Evolutionary conservation across 2,888 invertebrate genomes (phyloP).

Genomic region (Abrostola triplasia): DNA sequence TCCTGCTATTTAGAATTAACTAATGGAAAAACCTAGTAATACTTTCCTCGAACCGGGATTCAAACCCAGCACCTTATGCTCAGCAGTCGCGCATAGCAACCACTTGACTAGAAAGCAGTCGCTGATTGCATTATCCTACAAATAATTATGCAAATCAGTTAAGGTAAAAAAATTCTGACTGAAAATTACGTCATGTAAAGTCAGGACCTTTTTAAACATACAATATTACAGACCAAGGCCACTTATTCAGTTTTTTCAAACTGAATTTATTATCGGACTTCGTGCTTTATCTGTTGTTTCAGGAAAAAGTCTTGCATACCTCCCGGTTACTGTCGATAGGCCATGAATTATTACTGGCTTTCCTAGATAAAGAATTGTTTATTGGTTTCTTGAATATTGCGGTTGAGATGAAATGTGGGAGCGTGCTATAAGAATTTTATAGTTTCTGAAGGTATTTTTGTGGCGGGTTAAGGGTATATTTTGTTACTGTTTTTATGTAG

Average conservation of each 20-base stretch:
- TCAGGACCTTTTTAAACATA: background rate
- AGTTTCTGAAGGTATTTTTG: background rate
- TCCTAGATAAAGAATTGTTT: slow-evolving; percentile 37
- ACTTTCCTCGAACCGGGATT: no score
- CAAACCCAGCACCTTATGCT: no score
- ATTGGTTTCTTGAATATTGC: slow-evolving; percentile 11
- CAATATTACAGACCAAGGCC: background rate
- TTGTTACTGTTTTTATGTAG: no score
- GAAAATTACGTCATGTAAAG: background rate
- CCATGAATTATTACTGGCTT: slow-evolving; percentile 37
- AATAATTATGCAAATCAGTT: background rate
- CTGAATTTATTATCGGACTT: slow-evolving; percentile 41
- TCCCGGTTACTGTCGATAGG: slow-evolving; percentile 32
- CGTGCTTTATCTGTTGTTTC: slow-evolving; percentile 50
- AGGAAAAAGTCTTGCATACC: slow-evolving; percentile 24
- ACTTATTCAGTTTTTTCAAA: slow-evolving; percentile 17
- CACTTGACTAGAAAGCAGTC: no score
- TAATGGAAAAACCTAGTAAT: no score
- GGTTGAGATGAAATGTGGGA: slow-evolving; percentile 1
- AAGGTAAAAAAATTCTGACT: background rate
- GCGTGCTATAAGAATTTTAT: background rate
- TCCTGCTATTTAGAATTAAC: no score
- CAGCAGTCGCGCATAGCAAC: no score
- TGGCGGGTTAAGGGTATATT: background rate
- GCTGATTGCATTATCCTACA: no score